Base-by-base conservation (phyloP, 2,888 invertebrate genomes). In the Carcina quercana region DNA sequence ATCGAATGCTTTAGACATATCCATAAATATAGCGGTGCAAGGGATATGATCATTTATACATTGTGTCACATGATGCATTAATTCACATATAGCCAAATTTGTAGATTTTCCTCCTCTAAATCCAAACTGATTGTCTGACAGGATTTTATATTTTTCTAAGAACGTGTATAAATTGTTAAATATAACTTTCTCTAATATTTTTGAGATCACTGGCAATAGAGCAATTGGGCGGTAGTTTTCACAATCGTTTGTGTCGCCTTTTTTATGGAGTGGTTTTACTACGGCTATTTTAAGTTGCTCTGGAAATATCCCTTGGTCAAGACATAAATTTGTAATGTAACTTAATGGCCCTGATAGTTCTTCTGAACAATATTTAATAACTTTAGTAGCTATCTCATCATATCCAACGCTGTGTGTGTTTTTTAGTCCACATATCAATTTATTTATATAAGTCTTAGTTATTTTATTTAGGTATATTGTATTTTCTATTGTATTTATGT, bases 151-250 rank as follows among this genome's bases (percentile, higher is more conserved):
- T 21, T 21, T 21, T 21, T 21, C 5, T 21, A n/a, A n/a, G n/a
- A n/a, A n/a, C n/a, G n/a, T n/a, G n/a, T n/a, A n/a, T n/a, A n/a
- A n/a, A n/a, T n/a, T 10, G 25, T 25, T 5, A 25, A 7, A 12
- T 5, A 25, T 10, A 5, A 25, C 25, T 8, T 13, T 25, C 8
- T 25, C 25, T 12, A 25, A 25, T 12, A 25, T 12, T 25, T 25
- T 25, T 12, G 25, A 25, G 5, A 25, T 25, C 6, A 25, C 25
- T 5, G 25, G 25, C 3, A 25, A 12, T 4, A 25, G 8, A 12
- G 25, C 25, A 12, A 25, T 25, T 3, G 25, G 25, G n/a, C 25
- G 25, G 25, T 25, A 25, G n/a, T 25, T 25, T 13, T 10, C 13
- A 25, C 25, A 25, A 8, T 12, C n/a, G 2, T 25, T 13, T 12